Percentiles rank a stretch among this genome's conserved stretches.
Conservation (phyloP, 2,888 invertebrate genomes). For the Ichneumoninae sp. region DNA sequence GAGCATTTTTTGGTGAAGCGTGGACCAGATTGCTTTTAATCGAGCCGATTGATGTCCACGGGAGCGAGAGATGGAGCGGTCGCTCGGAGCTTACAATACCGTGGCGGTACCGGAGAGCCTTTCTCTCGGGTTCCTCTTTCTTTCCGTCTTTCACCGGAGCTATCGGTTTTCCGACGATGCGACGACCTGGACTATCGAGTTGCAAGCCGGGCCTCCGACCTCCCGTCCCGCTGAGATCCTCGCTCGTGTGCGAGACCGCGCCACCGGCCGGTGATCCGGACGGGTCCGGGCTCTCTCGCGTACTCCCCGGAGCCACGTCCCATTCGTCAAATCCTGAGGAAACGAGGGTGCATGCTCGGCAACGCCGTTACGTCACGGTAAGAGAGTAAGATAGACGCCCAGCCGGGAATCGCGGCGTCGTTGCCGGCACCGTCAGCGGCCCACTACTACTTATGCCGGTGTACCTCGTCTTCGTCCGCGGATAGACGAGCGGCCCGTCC, state of each 20-base stretch:
- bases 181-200: conserved; percentile 11
- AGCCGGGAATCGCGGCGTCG: conserved; percentile 32
- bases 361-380: conserved; percentile 41
- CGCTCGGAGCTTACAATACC: not conserved
- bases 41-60: conserved; percentile 6
- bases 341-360: conserved; percentile 35
- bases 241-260: conserved; percentile 5
- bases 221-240: conserved; percentile 9
- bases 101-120: not conserved
- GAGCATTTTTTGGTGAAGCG: not conserved
- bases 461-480: conserved; percentile 40
- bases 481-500: conserved; percentile 41
- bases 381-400: conserved; percentile 32
- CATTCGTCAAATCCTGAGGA: conserved; percentile 51
- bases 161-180: conserved; percentile 15
- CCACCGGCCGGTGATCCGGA: conserved; percentile 14
- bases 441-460: conserved; percentile 21
- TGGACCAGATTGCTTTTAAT: conserved; percentile 17
- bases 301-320: conserved; percentile 26
- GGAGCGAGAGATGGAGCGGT: not conserved
- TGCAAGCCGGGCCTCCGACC: not conserved
- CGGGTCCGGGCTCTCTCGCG: not conserved
- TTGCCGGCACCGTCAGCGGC: conserved; percentile 14
- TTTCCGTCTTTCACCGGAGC: conserved; percentile 14
- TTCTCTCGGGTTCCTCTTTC: conserved; percentile 1